Evolutionary conservation across 2,888 invertebrate species (phyloP).

Genomic region (Mystacides longicornis): DNA sequence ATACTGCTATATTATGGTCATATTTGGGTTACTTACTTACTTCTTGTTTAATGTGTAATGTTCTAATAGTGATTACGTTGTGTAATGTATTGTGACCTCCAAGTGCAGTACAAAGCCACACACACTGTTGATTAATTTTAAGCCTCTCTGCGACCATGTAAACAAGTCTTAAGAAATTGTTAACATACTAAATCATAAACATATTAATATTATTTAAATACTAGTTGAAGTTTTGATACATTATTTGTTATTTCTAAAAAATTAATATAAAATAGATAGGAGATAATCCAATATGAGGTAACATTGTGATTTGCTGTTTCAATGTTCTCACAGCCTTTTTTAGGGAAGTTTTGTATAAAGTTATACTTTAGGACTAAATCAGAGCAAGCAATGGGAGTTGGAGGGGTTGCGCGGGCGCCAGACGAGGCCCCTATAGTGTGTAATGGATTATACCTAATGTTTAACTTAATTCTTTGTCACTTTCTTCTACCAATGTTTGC

Average conservation of each 20-base stretch:
- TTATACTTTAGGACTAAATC: constrained; percentile 15
- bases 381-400: constrained; percentile 15
- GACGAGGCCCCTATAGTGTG: constrained; percentile 23
- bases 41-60: background rate
- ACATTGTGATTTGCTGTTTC: background rate
- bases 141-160: constrained; percentile 14
- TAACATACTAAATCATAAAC: background rate
- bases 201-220: background rate
- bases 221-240: background rate
- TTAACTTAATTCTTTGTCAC: too few relatives aligned
- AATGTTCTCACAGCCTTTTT: background rate
- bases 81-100: constrained; percentile 9
- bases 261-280: background rate
- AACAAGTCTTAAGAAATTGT: background rate
- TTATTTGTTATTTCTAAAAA: background rate
- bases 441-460: too few relatives aligned
- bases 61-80: constrained; percentile 3
- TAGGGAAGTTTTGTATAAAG: background rate
- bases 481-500: too few relatives aligned
- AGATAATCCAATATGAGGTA: too few relatives aligned
- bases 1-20: too few relatives aligned
- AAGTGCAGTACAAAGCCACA: too few relatives aligned
- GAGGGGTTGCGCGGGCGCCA: constrained; percentile 8
- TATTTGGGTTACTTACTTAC: too few relatives aligned
- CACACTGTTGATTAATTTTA: constrained; percentile 25